Percentiles rank a stretch among this genome's conserved stretches.
phyloP scores from a whole-genome alignment of 2,797 vertebrate genomes.

The Craterocephalus amniculus region DNA sequence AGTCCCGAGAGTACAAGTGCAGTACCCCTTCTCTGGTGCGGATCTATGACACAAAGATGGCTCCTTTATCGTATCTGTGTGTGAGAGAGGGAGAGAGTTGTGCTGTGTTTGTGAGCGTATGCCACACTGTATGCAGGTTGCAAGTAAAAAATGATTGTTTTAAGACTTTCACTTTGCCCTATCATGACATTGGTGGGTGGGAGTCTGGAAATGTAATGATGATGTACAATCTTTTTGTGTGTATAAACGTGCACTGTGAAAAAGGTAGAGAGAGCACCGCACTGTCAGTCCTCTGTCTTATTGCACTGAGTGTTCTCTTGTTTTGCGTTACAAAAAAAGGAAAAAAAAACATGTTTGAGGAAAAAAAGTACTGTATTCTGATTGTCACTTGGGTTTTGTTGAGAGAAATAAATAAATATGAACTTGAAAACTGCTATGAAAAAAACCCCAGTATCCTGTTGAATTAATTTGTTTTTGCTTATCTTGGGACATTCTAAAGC shows the following conservation, averaged over 20 bases:
- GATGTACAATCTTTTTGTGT: constrained; percentile 95
- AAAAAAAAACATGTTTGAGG: constrained; percentile 73
- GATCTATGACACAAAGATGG: constrained; percentile 63
- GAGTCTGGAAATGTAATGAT: constrained; percentile 87
- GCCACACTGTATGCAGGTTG: constrained; percentile 81
- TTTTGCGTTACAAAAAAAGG: constrained; percentile 73
- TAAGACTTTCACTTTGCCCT: constrained; percentile 89
- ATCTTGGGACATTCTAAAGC: constrained; percentile 20
- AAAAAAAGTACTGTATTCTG: constrained; percentile 83
- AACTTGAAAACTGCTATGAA: constrained; percentile 75
- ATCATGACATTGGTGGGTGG: constrained; percentile 81
- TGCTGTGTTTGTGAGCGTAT: constrained; percentile 59
- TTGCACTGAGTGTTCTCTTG: constrained; percentile 94
- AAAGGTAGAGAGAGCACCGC: constrained; percentile 88
- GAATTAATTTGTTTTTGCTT: constrained; percentile 29
- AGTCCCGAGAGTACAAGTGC: constrained; percentile 64
- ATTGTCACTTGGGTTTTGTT: constrained; percentile 86
- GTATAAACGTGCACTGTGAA: constrained; percentile 96
- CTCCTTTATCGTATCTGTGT: constrained; percentile 63
- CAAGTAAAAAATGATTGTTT: constrained; percentile 87
- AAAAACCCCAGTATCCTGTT: constrained; percentile 38
- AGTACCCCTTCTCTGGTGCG: constrained; percentile 67
- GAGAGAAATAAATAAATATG: constrained; percentile 86
- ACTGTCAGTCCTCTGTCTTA: constrained; percentile 95
- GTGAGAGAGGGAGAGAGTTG: constrained; percentile 53